Percentiles rank a stretch among this genome's conserved stretches.
Evolutionary conservation across 2,113 vertebrate species (phyloP).

Genomic region (Eupsittula cactorum): DNA sequence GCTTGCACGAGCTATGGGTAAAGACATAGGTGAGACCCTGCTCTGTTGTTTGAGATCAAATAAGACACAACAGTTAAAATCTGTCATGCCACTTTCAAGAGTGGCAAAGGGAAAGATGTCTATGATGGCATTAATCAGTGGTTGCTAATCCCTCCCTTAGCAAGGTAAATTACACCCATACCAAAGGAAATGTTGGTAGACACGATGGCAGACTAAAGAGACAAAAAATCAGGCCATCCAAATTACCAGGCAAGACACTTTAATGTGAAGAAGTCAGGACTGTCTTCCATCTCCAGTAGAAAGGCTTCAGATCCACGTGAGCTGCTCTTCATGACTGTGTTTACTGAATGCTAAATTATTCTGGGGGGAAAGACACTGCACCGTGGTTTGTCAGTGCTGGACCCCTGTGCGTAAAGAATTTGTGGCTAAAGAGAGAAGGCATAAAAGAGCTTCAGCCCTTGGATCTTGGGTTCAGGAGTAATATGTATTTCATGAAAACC

Average conservation of each 20-base stretch:
- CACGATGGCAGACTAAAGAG: neutral
- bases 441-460: neutral
- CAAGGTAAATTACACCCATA: neutral
- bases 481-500: neutral
- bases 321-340: neutral
- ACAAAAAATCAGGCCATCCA: neutral
- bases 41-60: neutral
- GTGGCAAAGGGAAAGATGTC: neutral
- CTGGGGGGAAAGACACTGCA: neutral
- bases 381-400: neutral
- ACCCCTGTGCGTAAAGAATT: neutral
- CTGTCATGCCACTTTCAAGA: neutral
- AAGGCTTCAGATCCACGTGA: neutral
- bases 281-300: neutral
- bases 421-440: neutral
- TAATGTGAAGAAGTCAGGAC: neutral
- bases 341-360: neutral
- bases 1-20: constrained; percentile 84
- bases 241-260: neutral
- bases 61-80: neutral
- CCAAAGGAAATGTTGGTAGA: neutral
- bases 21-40: constrained; percentile 77
- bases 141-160: neutral
- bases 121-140: neutral
- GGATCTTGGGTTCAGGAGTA: neutral